Percentiles rank a stretch among this genome's conserved stretches.
Evolutionary conservation across 2,113 vertebrate species (phyloP).

Genomic region (Hippopotamus amphibius): DNA sequence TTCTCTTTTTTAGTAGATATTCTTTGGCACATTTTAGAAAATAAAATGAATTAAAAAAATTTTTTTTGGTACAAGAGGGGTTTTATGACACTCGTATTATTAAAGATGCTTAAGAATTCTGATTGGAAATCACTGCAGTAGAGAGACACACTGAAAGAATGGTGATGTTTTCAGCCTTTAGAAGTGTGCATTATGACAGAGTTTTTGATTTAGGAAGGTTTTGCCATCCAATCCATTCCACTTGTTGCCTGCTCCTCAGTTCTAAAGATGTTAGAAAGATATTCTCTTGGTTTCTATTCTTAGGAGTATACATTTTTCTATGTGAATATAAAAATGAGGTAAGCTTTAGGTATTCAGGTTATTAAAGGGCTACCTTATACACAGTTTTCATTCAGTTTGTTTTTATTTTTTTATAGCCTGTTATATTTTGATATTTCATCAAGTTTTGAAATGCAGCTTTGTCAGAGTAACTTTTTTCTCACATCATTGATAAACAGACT

Average conservation of each 20-base stretch:
- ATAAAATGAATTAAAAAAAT: neutral
- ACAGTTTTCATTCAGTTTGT: slow-evolving; percentile 11
- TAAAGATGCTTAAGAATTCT: slow-evolving; percentile 27
- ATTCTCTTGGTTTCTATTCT: slow-evolving; percentile 14
- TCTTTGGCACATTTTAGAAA: slow-evolving; percentile 29
- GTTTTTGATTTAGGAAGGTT: neutral
- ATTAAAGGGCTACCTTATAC: neutral
- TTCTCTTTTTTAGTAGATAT: slow-evolving; percentile 3
- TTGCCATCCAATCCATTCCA: neutral
- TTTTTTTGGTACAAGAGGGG: neutral
- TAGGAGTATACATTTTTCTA: neutral
- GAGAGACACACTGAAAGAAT: slow-evolving; percentile 2
- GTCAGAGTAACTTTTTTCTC: slow-evolving; percentile 5
- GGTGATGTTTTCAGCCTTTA: neutral
- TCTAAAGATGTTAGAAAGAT: neutral
- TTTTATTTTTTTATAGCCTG: neutral
- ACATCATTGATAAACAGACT: neutral
- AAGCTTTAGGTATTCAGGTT: neutral
- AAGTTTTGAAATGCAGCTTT: slow-evolving; percentile 34
- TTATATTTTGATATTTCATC: neutral
- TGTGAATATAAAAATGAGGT: slow-evolving; percentile 24
- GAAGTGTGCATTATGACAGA: neutral
- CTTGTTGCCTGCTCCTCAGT: neutral
- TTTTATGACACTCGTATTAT: slow-evolving; percentile 22
- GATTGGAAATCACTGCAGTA: neutral